These are phyloP conservation scores for Balearica regulorum DNA, from an alignment of 2,797 vertebrate species.

Conservation along the genomic window DNA sequence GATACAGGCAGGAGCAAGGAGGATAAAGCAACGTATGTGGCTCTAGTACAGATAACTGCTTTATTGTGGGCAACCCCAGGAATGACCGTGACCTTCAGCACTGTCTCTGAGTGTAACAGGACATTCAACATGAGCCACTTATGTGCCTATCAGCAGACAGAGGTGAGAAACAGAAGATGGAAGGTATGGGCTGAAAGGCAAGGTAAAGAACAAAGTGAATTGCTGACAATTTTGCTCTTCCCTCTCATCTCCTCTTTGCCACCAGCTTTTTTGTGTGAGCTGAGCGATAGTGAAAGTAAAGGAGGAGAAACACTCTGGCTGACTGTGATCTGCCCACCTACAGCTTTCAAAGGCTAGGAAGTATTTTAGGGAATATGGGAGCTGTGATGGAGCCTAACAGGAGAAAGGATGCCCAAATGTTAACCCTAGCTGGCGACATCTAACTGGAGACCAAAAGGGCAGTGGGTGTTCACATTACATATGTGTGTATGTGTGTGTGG, in stretches of 20 bases:
- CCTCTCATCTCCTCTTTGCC: not conserved
- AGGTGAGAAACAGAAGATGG: not conserved
- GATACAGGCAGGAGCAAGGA: not conserved
- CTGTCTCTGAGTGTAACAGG: not conserved
- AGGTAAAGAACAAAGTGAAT: not conserved
- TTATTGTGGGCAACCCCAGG: not conserved
- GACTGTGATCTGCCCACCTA: not conserved
- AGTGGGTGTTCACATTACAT: not conserved
- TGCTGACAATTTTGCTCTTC: not conserved
- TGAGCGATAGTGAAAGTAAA: not conserved
- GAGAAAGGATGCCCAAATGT: not conserved
- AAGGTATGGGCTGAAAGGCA: not conserved
- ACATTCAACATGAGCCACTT: not conserved
- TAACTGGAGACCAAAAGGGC: not conserved
- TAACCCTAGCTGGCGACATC: not conserved
- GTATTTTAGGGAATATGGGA: not conserved
- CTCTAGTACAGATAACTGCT: not conserved
- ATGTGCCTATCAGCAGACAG: not conserved
- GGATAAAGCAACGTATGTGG: not conserved
- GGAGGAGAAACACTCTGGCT: not conserved
- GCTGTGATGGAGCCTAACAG: not conserved
- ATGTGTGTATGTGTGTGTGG: not conserved
- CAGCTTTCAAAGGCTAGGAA: not conserved
- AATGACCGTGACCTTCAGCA: not conserved
- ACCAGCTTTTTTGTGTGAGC: not conserved